Base-by-base conservation (phyloP, 2,888 invertebrate genomes). In the Amiota communis region DNA sequence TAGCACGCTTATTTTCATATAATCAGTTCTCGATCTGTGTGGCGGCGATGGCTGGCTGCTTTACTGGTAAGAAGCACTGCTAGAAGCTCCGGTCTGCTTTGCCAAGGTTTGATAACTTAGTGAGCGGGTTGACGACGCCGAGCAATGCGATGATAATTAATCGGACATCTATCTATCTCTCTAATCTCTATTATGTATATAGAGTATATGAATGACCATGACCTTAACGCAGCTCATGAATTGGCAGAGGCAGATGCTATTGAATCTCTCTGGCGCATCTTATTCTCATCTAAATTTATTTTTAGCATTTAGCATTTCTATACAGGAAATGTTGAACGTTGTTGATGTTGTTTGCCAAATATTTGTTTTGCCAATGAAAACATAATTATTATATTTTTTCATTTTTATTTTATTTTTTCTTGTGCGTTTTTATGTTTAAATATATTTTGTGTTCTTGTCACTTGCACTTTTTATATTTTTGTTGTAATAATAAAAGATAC, bases 231-330 rank as follows among this genome's bases (percentile, higher is more conserved):
- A 6, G 36, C 36, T 36, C 36, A 36, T 36, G 8, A 36, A 36
- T 36, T 36, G 36, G 36, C 36, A 36, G 36, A 36, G 8, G 36
- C 36, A 36, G 36, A 36, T 36, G 36, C 36, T 2, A 36, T 4
- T 36, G 36, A 36, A 6, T 36, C 36, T 36, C 36, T 36, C 36
- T 36, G 36, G 1, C 4, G 36, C 36, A 36, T 36, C 8, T 23
- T 36, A 36, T 36, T 36, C 36, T 65, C 48, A 13, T 17, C 47
- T 48, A 47, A 4, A 65, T 53, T 68, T 68, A 68, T 68, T 68
- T 68, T 53, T 68, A 68, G 67, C 51, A 68, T 68, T 53, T 68
- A 68, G 67, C 51, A 68, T 68, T 53, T 13, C 23, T 12, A 53
- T 17, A 51, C 53, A 65, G 67, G 67, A 68, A 68, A 51, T 23